Evolutionary conservation across 1,140 invertebrate genomes (phyloP).

Genomic region (Oedothorax gibbosus): DNA sequence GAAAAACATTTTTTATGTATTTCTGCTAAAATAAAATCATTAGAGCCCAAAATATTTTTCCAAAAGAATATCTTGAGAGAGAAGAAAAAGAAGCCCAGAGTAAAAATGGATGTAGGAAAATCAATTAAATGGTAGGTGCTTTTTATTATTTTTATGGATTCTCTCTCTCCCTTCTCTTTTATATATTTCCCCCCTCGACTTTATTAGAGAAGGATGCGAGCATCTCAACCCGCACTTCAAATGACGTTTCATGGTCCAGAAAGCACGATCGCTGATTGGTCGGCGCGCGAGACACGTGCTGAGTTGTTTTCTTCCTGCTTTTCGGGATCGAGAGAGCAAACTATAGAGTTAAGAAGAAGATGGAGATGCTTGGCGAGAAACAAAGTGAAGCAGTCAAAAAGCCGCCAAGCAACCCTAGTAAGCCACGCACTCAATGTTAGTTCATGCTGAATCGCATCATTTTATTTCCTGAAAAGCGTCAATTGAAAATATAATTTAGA

Average conservation of each 20-base stretch:
- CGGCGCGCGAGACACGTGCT: slow-evolving; percentile 20
- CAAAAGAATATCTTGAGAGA: not conserved
- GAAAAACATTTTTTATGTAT: not conserved
- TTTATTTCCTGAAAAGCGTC: not conserved
- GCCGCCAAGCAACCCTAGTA: no score
- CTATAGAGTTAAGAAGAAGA: no score
- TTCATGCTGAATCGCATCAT: not conserved
- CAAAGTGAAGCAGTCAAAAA: no score
- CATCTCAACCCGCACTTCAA: slow-evolving; percentile 44
- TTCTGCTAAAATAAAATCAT: slow-evolving; percentile 37
- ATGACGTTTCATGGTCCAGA: slow-evolving; percentile 51
- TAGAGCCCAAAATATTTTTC: slow-evolving; percentile 24
- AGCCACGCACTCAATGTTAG: no score
- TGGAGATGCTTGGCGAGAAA: no score
- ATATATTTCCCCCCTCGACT: slow-evolving; percentile 32
- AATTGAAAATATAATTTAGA: no score
- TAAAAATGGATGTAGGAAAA: slow-evolving; percentile 52
- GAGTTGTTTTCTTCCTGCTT: slow-evolving; percentile 30
- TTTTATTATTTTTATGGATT: slow-evolving; percentile 10
- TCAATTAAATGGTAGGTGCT: slow-evolving; percentile 44
- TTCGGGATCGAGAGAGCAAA: not conserved
- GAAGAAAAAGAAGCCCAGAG: slow-evolving; percentile 19
- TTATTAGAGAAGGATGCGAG: slow-evolving; percentile 56
- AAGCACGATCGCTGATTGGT: slow-evolving; percentile 44
- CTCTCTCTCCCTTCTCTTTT: slow-evolving; percentile 9